Percentiles rank a stretch among this genome's conserved stretches.
These are phyloP conservation scores for Vidua chalybeata DNA, from an alignment of 2,113 vertebrate species.

Conservation along the genomic window DNA sequence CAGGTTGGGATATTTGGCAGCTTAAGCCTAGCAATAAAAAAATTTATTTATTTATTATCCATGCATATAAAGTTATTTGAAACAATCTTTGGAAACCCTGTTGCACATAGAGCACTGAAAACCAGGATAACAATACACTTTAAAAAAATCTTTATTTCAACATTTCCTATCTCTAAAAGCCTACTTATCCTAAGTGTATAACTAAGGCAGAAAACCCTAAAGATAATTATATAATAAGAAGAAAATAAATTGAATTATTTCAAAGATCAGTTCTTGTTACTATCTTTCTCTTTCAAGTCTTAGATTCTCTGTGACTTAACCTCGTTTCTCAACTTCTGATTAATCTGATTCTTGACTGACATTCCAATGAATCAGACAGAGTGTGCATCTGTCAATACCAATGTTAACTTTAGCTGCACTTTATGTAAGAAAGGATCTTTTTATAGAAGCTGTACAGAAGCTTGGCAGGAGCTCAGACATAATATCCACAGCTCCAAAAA, in stretches of 20 bases:
- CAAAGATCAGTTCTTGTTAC: neutral
- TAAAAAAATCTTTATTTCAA: neutral
- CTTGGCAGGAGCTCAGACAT: neutral
- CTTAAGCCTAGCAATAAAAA: neutral
- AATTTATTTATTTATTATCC: neutral
- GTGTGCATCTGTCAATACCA: neutral
- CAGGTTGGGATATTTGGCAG: neutral
- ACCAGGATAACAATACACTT: neutral
- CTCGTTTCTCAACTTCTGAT: neutral
- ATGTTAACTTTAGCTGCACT: neutral
- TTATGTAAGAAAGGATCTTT: neutral
- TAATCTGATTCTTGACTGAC: neutral
- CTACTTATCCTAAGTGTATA: neutral
- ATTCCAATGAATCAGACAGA: neutral
- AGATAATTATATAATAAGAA: neutral
- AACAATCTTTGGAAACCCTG: neutral
- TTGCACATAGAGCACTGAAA: neutral
- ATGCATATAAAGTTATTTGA: neutral
- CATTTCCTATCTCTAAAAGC: neutral
- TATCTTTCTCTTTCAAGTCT: neutral
- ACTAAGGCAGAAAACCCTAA: neutral
- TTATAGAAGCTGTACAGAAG: neutral
- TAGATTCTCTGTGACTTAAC: neutral
- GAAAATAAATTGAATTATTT: neutral
- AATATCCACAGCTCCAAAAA: neutral